Evolutionary conservation across 1,140 invertebrate species (phyloP).

Genomic region (Pectinophora gossypiella): DNA sequence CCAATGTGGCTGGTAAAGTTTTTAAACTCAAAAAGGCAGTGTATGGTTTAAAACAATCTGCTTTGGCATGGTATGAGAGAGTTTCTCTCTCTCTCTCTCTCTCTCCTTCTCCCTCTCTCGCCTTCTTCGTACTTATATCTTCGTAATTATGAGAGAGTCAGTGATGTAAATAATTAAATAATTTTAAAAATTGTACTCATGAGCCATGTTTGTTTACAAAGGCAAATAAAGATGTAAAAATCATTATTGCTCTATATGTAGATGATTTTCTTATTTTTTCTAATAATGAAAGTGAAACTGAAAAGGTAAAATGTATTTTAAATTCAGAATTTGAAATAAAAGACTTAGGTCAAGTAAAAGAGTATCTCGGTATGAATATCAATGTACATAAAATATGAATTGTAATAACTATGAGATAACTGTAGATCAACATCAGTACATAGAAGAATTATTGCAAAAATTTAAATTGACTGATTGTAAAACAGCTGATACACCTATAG

Average conservation of each 20-base stretch:
- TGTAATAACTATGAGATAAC: background rate
- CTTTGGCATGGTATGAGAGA: constrained; percentile 7
- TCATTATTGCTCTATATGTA: too few relatives aligned
- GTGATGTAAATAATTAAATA: constrained; percentile 2
- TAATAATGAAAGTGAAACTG: too few relatives aligned
- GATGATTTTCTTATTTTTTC: constrained; percentile 42
- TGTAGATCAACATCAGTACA: background rate
- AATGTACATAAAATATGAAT: background rate
- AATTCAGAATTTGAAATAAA: too few relatives aligned
- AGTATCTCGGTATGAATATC: background rate
- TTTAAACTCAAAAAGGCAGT: constrained; percentile 3
- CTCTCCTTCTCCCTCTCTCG: too few relatives aligned
- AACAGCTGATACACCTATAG: background rate
- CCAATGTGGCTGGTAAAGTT: background rate
- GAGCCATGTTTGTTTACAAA: constrained; percentile 33
- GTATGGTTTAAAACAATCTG: constrained; percentile 7
- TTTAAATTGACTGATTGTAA: background rate
- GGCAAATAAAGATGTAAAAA: too few relatives aligned
- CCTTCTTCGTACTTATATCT: too few relatives aligned
- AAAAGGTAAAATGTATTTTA: too few relatives aligned
- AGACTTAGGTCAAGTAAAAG: too few relatives aligned
- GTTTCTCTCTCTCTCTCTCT: too few relatives aligned
- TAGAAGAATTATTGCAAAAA: background rate
- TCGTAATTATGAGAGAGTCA: too few relatives aligned
- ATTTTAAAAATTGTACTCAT: constrained; percentile 16